These are phyloP conservation scores for Hycleus cichorii DNA, from an alignment of 1,140 invertebrate species.

Conservation along the genomic window DNA sequence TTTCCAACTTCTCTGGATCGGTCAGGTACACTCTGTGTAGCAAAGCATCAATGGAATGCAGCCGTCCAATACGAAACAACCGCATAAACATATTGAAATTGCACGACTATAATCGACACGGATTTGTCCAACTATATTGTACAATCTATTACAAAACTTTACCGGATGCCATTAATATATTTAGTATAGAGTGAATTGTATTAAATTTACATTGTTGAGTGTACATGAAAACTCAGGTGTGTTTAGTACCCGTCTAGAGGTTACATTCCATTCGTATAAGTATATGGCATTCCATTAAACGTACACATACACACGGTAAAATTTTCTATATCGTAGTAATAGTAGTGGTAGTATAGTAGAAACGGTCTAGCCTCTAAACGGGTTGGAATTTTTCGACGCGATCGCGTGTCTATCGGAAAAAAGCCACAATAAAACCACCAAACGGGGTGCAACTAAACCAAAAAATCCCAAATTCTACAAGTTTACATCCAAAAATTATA, in stretches of 20 bases:
- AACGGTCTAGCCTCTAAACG: too few relatives aligned
- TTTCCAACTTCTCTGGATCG: conserved; percentile 27
- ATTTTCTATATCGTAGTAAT: too few relatives aligned
- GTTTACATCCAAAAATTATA: too few relatives aligned
- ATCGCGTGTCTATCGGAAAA: too few relatives aligned
- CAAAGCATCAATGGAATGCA: conserved; percentile 39
- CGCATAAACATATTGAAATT: neutral
- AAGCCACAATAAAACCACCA: too few relatives aligned
- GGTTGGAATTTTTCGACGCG: too few relatives aligned
- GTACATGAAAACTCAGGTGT: conserved; percentile 38
- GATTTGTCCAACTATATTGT: conserved; percentile 19
- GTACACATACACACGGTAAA: too few relatives aligned
- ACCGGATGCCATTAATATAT: conserved; percentile 6
- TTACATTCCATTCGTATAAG: conserved; percentile 35
- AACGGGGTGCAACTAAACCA: too few relatives aligned
- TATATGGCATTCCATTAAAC: conserved; percentile 31
- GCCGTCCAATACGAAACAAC: conserved; percentile 21
- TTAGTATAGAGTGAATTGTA: neutral
- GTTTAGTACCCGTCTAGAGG: conserved; percentile 37
- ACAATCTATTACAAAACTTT: conserved; percentile 26
- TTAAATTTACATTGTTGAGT: conserved; percentile 16
- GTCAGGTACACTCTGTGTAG: conserved; percentile 39
- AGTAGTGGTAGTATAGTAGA: too few relatives aligned
- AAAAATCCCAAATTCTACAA: too few relatives aligned
- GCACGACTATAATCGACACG: neutral